Base-by-base conservation (phyloP, 2,113 vertebrate genomes). In the Nestor notabilis region DNA sequence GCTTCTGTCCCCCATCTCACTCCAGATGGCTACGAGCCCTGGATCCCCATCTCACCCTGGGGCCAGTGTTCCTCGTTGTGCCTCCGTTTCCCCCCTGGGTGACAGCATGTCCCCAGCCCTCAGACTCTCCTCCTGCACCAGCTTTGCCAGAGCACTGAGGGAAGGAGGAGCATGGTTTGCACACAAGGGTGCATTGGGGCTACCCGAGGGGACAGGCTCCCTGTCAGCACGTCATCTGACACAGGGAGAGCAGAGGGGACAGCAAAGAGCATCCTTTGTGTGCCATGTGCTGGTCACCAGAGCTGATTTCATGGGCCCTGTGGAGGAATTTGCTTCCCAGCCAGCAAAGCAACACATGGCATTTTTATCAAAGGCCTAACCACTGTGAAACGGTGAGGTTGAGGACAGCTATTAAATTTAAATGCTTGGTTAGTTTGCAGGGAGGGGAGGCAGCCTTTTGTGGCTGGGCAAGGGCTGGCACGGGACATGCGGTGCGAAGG, bases 361-460 rank as follows among this genome's bases (percentile, higher is more conserved):
- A 49, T 87, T 80, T 49, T 55, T 9, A 31, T 58, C 56, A 6
- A 65, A 25, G 3, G 20, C 44, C 89, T 71, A 16, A 90, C 28
- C 8, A 1, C 69, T 63, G 44, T 5, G 16, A 60, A 41, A 3
- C 1, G 11, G 53, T 2, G 37, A 64, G 74, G 72, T 11, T 31
- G 43, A 0, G 21, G 76, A 17, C 35, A 47, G 90, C 43, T 13
- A 92, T 93, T 92, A 78, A 90, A 95, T 91, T 96, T 43, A 41
- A 85, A 77, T 77, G 97, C 96, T 95, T 88, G 80, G 87, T 17
- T 97, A 74, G 80, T 49, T 93, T 31, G 78, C 81, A 11, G 64
- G 47, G 69, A 55, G 64, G 60, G 53, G 72, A 68, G 17, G 17
- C 0, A 7, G 91, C 50, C 60, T 71, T 93, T 93, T 93, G 96